A percentile compares a stretch with the other conserved stretches of the same genome.
Conservation (phyloP, 2,797 vertebrate genomes). For the Esox lucius region DNA sequence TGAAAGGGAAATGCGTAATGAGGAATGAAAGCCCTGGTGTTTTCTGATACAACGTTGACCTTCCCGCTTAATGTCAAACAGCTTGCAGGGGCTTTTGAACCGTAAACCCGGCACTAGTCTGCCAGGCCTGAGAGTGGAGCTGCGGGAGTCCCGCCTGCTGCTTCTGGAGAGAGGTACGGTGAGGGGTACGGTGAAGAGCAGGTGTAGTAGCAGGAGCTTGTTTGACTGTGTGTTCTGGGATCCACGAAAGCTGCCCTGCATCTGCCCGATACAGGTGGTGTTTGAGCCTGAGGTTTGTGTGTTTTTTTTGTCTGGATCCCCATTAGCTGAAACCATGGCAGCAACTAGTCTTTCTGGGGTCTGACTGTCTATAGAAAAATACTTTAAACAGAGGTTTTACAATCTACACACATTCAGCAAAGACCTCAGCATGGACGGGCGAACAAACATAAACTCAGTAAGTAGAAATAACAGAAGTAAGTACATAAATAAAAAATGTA, state of each 20-base stretch:
- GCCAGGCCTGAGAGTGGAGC: conserved; percentile 56
- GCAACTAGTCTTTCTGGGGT: too few species aligned
- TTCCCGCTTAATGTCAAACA: conserved; percentile 75
- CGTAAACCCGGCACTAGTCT: conserved; percentile 67
- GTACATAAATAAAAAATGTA: too few species aligned
- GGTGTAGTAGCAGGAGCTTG: conserved; percentile 53
- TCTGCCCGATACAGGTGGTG: conserved; percentile 62
- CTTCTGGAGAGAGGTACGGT: conserved; percentile 33
- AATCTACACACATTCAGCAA: too few species aligned
- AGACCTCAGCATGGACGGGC: too few species aligned
- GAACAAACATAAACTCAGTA: too few species aligned
- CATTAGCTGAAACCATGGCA: too few species aligned
- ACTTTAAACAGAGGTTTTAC: too few species aligned
- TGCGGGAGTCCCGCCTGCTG: conserved; percentile 64
- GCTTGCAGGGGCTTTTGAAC: conserved; percentile 72
- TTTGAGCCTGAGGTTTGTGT: conserved; percentile 35
- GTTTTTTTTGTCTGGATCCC: not conserved
- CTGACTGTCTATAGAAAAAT: too few species aligned
- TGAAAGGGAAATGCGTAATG: too few species aligned
- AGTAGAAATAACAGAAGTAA: too few species aligned
- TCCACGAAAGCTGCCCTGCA: conserved; percentile 51
- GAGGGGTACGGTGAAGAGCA: conserved; percentile 22
- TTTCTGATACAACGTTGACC: conserved; percentile 71
- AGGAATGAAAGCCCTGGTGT: conserved; percentile 60
- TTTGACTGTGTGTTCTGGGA: conserved; percentile 65